phyloP scores from a whole-genome alignment of 2,797 vertebrate genomes.

The Thaleichthys pacificus region DNA sequence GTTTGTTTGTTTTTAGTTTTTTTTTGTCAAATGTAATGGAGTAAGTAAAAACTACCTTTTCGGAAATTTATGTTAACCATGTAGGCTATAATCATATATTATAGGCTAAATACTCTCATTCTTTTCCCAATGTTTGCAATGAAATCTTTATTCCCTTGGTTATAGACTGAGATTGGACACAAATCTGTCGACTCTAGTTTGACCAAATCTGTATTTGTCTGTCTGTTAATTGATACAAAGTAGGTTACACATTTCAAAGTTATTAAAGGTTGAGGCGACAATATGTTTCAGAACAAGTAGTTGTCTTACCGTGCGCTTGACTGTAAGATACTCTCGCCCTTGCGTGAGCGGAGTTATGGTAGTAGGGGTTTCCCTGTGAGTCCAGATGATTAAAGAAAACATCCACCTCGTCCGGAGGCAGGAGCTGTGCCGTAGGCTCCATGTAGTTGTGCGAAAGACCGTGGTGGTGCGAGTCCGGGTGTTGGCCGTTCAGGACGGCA shows the following conservation, averaged over 20 bases:
- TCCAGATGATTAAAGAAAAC: conserved; percentile 97
- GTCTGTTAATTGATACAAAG: too few species aligned
- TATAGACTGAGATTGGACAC: not conserved
- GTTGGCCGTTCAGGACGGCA: conserved; percentile 88
- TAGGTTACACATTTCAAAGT: not conserved
- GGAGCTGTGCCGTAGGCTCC: conserved; percentile 88
- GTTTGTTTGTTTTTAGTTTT: not conserved
- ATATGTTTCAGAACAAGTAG: not conserved
- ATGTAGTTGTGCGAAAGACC: conserved; percentile 90
- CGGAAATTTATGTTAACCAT: too few species aligned
- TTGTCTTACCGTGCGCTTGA: conserved; percentile 88
- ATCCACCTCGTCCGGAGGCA: conserved; percentile 95
- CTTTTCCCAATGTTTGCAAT: too few species aligned
- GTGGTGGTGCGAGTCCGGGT: conserved; percentile 87
- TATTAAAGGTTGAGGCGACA: not conserved
- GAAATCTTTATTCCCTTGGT: too few species aligned
- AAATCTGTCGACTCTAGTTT: not conserved
- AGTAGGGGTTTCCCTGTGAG: conserved; percentile 93
- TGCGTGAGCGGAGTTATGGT: conserved; percentile 87
- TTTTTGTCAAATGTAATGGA: not conserved
- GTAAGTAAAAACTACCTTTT: not conserved
- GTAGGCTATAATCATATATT: too few species aligned
- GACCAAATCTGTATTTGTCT: too few species aligned
- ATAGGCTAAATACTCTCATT: too few species aligned
- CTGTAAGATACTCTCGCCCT: conserved; percentile 91